A percentile compares a stretch with the other conserved stretches of the same genome.
phyloP scores from a whole-genome alignment of 35 echinoderm and acorn worm genomes.

The Patiria miniata region DNA sequence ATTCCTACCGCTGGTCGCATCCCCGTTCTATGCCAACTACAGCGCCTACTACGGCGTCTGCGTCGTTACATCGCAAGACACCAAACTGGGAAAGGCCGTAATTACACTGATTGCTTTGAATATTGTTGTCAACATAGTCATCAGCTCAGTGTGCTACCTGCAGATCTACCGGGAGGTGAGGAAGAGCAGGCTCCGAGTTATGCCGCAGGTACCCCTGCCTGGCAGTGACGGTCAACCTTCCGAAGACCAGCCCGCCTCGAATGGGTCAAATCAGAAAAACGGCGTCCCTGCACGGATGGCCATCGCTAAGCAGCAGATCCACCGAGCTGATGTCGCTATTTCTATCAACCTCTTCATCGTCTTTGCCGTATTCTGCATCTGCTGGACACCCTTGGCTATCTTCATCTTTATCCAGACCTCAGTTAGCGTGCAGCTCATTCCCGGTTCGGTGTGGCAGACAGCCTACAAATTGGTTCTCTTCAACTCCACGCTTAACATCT shows the following conservation, averaged over 20 bases:
- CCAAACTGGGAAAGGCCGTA: background rate
- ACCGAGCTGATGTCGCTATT: background rate
- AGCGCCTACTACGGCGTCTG: background rate
- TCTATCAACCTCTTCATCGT: slow-evolving; percentile 13
- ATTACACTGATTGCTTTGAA: background rate
- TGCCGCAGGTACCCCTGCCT: background rate
- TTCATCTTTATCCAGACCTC: background rate
- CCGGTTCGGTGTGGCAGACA: background rate
- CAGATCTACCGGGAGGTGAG: background rate
- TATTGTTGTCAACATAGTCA: background rate
- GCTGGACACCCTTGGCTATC: background rate
- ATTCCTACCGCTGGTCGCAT: background rate
- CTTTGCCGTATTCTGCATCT: slow-evolving; percentile 10
- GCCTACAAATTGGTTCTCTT: background rate
- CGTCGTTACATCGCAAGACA: background rate
- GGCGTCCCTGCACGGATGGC: background rate
- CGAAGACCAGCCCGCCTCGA: background rate
- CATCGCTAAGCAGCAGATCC: background rate
- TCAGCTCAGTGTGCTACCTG: background rate
- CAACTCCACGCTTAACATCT: background rate
- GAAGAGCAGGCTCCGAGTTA: background rate
- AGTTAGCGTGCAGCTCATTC: background rate
- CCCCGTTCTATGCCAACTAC: background rate
- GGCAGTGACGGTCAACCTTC: background rate
- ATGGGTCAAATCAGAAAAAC: background rate